Evolutionary conservation across 2,113 vertebrate species (phyloP).

Genomic region (Tapirus terrestris): DNA sequence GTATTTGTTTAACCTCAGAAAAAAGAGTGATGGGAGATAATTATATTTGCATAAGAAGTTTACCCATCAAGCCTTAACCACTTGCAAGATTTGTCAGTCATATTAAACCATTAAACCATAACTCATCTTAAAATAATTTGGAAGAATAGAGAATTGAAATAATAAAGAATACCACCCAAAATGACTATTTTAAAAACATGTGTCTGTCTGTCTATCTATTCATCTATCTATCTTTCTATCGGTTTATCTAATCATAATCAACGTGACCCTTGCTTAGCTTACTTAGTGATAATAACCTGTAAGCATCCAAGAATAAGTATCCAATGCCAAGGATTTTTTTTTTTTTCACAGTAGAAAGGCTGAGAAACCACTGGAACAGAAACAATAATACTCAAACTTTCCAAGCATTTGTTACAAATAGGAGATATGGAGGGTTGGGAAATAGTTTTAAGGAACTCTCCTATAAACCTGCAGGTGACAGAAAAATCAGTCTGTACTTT

Average conservation of each 20-base stretch:
- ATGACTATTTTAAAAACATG: background rate
- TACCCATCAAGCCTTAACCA: constrained; percentile 59
- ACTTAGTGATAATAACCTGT: background rate
- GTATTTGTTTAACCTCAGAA: constrained; percentile 40
- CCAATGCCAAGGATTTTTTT: background rate
- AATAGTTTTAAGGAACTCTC: background rate
- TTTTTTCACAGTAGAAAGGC: background rate
- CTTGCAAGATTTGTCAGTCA: background rate
- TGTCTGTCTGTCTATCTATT: background rate
- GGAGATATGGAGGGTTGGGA: background rate
- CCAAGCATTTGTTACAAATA: background rate
- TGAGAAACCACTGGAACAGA: background rate
- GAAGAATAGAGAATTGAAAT: constrained; percentile 26
- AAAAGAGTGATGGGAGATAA: background rate
- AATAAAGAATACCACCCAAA: background rate
- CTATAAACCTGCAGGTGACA: background rate
- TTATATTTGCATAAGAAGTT: constrained; percentile 50
- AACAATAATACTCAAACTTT: background rate
- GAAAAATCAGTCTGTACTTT: background rate
- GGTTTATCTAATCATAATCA: accelerated
- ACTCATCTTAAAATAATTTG: constrained; percentile 45
- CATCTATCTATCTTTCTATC: background rate
- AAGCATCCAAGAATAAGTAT: background rate
- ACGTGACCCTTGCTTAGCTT: background rate
- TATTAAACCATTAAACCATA: constrained; percentile 56